phyloP scores from a whole-genome alignment of 2,888 invertebrate species.

The Ornithoptera priamus region DNA sequence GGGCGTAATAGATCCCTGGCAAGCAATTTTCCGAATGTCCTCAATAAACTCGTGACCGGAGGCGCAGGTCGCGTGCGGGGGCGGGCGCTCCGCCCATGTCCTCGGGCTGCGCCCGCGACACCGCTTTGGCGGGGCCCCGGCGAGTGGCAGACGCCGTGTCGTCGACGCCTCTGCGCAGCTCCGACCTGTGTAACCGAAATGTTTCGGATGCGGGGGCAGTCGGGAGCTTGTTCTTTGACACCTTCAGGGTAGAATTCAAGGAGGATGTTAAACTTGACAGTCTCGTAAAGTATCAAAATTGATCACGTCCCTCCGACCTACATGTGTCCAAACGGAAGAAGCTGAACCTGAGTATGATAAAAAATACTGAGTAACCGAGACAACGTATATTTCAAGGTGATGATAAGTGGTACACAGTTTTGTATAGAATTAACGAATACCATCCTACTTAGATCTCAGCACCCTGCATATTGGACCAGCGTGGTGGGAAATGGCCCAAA shows the following conservation, averaged over 20 bases:
- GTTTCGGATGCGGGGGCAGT: slow-evolving; percentile 16
- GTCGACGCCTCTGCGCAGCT: slow-evolving; percentile 11
- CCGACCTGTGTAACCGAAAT: slow-evolving; percentile 3
- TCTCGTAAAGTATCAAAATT: neutral
- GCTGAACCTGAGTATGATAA: too few species aligned
- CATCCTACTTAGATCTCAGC: too few species aligned
- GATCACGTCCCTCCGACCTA: too few species aligned
- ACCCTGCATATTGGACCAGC: too few species aligned
- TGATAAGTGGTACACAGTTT: too few species aligned
- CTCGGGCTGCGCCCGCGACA: slow-evolving; percentile 56
- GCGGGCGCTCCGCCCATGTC: slow-evolving; percentile 55
- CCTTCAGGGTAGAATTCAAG: slow-evolving; percentile 10
- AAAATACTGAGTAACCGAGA: too few species aligned
- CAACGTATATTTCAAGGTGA: too few species aligned
- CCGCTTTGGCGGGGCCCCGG: slow-evolving; percentile 56
- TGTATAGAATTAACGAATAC: too few species aligned
- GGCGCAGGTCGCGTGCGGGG: slow-evolving; percentile 37
- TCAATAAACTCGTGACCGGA: slow-evolving; percentile 32
- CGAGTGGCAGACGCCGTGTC: slow-evolving; percentile 11
- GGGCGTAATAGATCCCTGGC: neutral
- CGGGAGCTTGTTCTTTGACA: slow-evolving; percentile 21
- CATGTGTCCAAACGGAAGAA: too few species aligned
- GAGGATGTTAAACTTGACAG: slow-evolving; percentile 2
- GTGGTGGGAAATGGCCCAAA: too few species aligned
- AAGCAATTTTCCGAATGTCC: slow-evolving; percentile 12